A percentile compares a stretch with the other conserved stretches of the same genome.
phyloP scores from a whole-genome alignment of 1,140 invertebrate species.

The Brachionus plicatilis region DNA sequence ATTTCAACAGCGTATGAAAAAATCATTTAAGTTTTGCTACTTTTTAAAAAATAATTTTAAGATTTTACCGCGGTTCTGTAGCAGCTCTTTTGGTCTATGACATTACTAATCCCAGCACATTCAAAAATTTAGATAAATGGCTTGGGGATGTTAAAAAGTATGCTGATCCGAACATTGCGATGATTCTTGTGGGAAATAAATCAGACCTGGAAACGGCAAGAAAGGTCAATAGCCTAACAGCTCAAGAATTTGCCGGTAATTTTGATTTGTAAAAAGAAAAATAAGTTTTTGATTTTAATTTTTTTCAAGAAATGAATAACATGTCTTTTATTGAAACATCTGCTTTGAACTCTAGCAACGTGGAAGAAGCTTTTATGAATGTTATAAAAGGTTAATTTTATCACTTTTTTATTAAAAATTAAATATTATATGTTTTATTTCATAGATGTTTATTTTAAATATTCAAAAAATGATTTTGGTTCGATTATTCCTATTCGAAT shows the following conservation, averaged over 20 bases:
- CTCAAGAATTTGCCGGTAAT: slow-evolving; percentile 39
- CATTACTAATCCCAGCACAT: slow-evolving; percentile 91
- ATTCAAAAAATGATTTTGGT: neutral
- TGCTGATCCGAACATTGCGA: slow-evolving; percentile 97
- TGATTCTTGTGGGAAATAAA: slow-evolving; percentile 76
- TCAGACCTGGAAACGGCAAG: slow-evolving; percentile 38
- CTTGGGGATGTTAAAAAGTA: slow-evolving; percentile 95
- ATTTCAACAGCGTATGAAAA: slow-evolving; percentile 84
- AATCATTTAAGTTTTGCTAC: slow-evolving; percentile 52
- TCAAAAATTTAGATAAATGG: slow-evolving; percentile 96
- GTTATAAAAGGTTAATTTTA: slow-evolving; percentile 80
- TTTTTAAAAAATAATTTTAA: slow-evolving; percentile 58
- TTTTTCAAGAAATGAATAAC: slow-evolving; percentile 73
- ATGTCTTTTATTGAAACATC: slow-evolving; percentile 99
- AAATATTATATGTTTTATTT: neutral
- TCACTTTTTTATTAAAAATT: neutral
- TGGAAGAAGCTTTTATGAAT: slow-evolving; percentile 99
- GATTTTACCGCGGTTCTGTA: slow-evolving; percentile 69
- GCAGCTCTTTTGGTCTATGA: slow-evolving; percentile 85
- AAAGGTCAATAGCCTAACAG: slow-evolving; percentile 6
- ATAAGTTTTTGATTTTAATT: slow-evolving; percentile 59
- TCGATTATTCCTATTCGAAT: neutral
- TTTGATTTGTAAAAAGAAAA: slow-evolving; percentile 61
- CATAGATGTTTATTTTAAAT: neutral
- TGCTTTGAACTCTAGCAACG: slow-evolving; percentile 97